Percentiles rank a stretch among this genome's conserved stretches.
These are phyloP conservation scores for Rhinoraja longicauda DNA, from an alignment of 2,797 vertebrate species.

Conservation along the genomic window DNA sequence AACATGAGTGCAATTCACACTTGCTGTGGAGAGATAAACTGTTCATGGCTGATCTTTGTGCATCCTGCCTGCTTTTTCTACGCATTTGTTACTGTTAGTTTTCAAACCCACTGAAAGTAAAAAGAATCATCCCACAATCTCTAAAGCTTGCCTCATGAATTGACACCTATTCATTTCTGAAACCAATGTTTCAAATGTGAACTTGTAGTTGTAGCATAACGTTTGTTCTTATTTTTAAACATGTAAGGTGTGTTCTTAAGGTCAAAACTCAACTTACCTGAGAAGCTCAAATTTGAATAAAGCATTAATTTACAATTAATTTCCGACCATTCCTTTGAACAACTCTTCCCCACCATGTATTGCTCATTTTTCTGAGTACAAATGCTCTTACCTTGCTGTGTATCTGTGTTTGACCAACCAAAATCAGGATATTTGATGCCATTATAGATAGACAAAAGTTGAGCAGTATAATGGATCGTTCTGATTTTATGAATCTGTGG, in stretches of 20 bases:
- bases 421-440: slow-evolving; percentile 92
- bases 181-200: neutral
- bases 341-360: neutral
- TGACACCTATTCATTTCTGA: no score
- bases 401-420: slow-evolving; percentile 95
- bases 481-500: slow-evolving; percentile 86
- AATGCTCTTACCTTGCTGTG: slow-evolving; percentile 82
- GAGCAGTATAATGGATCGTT: slow-evolving; percentile 94
- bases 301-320: neutral
- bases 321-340: neutral
- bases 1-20: neutral
- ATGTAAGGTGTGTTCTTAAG: no score
- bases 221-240: neutral
- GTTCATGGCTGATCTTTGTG: neutral
- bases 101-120: neutral
- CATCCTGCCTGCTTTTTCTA: neutral
- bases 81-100: neutral
- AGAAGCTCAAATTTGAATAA: neutral
- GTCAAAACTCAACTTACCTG: neutral
- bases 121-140: neutral
- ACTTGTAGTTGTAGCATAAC: no score
- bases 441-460: slow-evolving; percentile 97
- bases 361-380: neutral
- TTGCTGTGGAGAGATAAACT: neutral
- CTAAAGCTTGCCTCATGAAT: no score